Evolutionary conservation across 2,888 invertebrate genomes (phyloP).

Genomic region (Allophyes oxyacanthae): DNA sequence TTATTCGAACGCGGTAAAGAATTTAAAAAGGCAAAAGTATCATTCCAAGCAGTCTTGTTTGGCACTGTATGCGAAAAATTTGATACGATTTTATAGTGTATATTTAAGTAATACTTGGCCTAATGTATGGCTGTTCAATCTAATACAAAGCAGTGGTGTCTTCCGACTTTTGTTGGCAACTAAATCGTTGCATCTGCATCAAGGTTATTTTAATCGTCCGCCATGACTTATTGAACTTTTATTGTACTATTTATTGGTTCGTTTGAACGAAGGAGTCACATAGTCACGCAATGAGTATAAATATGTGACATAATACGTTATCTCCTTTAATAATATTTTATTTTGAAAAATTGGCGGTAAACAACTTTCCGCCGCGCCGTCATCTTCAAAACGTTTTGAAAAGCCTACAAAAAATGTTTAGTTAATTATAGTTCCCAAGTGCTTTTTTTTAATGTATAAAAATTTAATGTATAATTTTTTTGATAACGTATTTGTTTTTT

Average conservation of each 20-base stretch:
- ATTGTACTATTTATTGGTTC: slow-evolving; percentile 54
- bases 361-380: too few species aligned
- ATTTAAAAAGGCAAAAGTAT: slow-evolving; percentile 28
- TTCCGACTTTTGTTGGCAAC: slow-evolving; percentile 72
- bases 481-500: too few species aligned
- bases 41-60: slow-evolving; percentile 26
- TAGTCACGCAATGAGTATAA: slow-evolving; percentile 7
- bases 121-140: slow-evolving; percentile 35
- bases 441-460: too few species aligned
- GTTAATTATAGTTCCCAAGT: too few species aligned
- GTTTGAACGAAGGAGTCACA: slow-evolving; percentile 34
- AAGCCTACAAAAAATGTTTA: too few species aligned
- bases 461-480: too few species aligned
- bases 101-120: slow-evolving; percentile 24
- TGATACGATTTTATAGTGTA: slow-evolving; percentile 34
- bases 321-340: too few species aligned
- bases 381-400: too few species aligned
- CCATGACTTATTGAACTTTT: slow-evolving; percentile 67
- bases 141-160: slow-evolving; percentile 50
- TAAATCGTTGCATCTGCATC: slow-evolving; percentile 67
- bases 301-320: background rate
- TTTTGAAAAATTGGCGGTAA: too few species aligned
- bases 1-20: slow-evolving; percentile 12
- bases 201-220: slow-evolving; percentile 79
- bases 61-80: slow-evolving; percentile 15